Conservation (phyloP, 2,113 vertebrate species). For the Pelvicachromis taeniatus region DNA sequence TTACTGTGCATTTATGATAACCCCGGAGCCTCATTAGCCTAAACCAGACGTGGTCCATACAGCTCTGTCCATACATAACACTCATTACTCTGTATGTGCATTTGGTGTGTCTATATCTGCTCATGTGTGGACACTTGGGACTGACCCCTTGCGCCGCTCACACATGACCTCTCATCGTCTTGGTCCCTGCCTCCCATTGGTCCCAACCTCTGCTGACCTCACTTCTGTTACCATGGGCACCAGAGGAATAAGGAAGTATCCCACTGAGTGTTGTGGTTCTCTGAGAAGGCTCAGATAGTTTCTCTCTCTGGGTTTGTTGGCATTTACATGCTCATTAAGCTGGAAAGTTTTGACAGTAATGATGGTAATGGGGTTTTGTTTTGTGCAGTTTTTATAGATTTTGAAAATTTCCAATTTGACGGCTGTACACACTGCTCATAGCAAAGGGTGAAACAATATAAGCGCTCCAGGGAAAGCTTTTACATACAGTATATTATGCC, state of each 20-base stretch:
- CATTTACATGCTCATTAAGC: neutral
- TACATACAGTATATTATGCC: neutral
- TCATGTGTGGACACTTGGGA: constrained; percentile 9
- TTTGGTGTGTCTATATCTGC: neutral
- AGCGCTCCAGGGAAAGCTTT: neutral
- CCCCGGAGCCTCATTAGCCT: constrained; percentile 57
- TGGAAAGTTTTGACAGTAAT: neutral
- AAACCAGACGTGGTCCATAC: constrained; percentile 17
- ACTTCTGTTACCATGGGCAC: constrained; percentile 46
- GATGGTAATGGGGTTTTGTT: neutral
- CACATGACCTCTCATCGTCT: constrained; percentile 51
- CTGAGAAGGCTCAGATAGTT: neutral
- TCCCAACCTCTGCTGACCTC: constrained; percentile 49
- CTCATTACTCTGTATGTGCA: constrained; percentile 18
- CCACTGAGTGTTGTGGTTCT: neutral
- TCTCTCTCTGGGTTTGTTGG: neutral
- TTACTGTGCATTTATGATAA: constrained; percentile 55
- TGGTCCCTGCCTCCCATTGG: neutral
- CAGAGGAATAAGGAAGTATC: constrained; percentile 21
- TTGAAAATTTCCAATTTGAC: neutral
- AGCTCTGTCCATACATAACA: constrained; percentile 46
- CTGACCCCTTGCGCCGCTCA: constrained; percentile 14
- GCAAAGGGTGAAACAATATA: neutral
- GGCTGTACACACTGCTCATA: neutral
- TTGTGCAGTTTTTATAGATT: neutral